phyloP scores from a whole-genome alignment of 1,140 invertebrate genomes.

The Asobara japonica region DNA sequence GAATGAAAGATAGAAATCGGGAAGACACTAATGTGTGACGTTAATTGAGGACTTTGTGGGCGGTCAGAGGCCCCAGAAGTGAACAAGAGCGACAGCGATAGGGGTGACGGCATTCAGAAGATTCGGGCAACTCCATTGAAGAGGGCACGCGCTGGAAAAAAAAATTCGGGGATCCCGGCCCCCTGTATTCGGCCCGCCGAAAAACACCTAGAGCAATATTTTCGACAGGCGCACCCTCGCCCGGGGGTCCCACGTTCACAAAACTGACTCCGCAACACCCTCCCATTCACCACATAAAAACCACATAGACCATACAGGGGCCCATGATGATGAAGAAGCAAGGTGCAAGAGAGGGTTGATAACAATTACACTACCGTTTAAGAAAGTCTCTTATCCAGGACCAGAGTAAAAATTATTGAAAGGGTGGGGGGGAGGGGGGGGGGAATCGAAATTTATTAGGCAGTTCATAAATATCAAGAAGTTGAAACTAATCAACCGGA shows the following conservation, averaged over 20 bases:
- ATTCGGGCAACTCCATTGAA: slow-evolving; percentile 53
- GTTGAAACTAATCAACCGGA: too few species aligned
- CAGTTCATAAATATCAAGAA: too few species aligned
- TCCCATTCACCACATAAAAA: slow-evolving; percentile 23
- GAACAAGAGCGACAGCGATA: slow-evolving; percentile 21
- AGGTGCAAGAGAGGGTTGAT: too few species aligned
- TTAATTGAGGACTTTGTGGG: too few species aligned
- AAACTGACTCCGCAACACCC: slow-evolving; percentile 52
- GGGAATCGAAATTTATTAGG: too few species aligned
- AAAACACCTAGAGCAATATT: slow-evolving; percentile 52
- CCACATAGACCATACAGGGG: not conserved
- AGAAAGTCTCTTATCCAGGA: too few species aligned
- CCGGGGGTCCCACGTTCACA: slow-evolving; percentile 45
- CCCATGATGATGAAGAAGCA: slow-evolving; percentile 18
- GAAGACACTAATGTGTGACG: too few species aligned
- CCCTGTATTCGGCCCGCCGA: slow-evolving; percentile 47
- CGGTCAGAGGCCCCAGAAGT: not conserved
- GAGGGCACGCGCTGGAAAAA: slow-evolving; percentile 62
- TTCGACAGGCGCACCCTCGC: slow-evolving; percentile 49
- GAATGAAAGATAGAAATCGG: too few species aligned
- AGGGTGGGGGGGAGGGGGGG: too few species aligned
- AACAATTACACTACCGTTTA: too few species aligned
- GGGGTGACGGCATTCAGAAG: not conserved
- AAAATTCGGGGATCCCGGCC: slow-evolving; percentile 41
- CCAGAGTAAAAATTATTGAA: too few species aligned